Base-by-base conservation (phyloP, 2,113 vertebrate species). In the Podocnemis expansa region DNA sequence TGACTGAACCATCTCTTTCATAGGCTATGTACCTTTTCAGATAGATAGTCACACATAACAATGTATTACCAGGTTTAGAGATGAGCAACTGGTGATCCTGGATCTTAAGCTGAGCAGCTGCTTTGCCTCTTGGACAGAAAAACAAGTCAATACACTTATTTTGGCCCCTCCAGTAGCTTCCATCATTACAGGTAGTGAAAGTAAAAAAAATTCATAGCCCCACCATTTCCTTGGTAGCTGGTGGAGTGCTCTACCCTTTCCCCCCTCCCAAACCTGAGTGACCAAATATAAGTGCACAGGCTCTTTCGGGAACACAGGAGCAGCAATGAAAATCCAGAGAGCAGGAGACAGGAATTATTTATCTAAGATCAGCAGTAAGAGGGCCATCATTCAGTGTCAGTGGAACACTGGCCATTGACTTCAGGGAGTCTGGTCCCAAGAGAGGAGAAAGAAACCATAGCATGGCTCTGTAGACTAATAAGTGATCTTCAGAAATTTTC, bases 81-180 rank as follows among this genome's bases (percentile, higher is more conserved):
- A 80, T 22, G 84, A 2, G 43, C 17, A 4, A 78, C 85, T 22
- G 79, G 73, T 58, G 56, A 58, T 58, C 56, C 56, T 58, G 25
- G 27, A 27, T 9, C 27, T 22, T 54, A 6, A 8, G 78, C 76
- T 63, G 17, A 54, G 56, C 38, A 52, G 43, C 63, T 3, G 51
- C 43, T 49, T 43, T 31, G 45, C 27, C 29, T 58, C 78, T 84
- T 85, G 49, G 86, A 76, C 70, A 88, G 67, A 82, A 51, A 45
- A 52, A 21, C 2, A 78, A 83, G 54, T 29, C 55, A 41, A 78
- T 51, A 0, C 49, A 49, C 43, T 83, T 14, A 5, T 3, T 45
- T 78, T 47, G 41, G 34, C 47, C 80, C 9, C 93, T n/a, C 55
- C 88, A 87, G 91, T 82, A 78, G 58, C 86, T 90, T 75, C 84